Evolutionary conservation across 2,113 vertebrate genomes (phyloP).

Genomic region (Callochromis pleurospilus): DNA sequence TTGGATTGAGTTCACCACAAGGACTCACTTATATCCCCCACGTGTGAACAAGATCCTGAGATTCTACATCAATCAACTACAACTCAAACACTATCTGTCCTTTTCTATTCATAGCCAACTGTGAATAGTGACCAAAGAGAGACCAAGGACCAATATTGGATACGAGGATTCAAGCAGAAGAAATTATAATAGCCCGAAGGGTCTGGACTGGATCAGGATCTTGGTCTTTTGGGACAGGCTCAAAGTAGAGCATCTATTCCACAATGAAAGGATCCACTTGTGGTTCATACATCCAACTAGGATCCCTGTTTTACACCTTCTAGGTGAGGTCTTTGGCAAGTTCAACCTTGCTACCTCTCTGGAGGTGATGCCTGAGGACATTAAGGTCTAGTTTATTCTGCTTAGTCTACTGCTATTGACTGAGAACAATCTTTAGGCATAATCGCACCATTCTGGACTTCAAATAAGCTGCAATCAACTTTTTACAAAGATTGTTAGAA

Average conservation of each 20-base stretch:
- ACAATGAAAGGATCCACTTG: not conserved
- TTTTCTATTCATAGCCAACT: not conserved
- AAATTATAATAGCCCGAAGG: not conserved
- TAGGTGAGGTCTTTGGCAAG: not conserved
- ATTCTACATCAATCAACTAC: not conserved
- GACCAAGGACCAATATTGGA: not conserved
- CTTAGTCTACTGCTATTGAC: not conserved
- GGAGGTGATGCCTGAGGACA: not conserved
- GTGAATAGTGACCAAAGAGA: not conserved
- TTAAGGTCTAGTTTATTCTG: not conserved
- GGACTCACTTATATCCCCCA: not conserved
- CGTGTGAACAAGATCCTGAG: not conserved
- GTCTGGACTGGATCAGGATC: not conserved
- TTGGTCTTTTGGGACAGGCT: not conserved
- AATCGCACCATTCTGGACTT: not conserved
- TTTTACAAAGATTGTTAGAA: not conserved
- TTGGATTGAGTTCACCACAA: not conserved
- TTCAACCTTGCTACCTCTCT: not conserved
- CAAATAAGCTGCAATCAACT: not conserved
- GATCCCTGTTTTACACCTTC: not conserved
- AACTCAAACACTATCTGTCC: not conserved
- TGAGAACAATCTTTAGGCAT: not conserved
- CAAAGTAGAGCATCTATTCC: not conserved
- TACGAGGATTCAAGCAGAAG: not conserved
- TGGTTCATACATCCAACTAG: not conserved